Evolutionary conservation across 2,888 invertebrate species (phyloP), one percentile per base, ranked within the genome.

Genomic region (Agelastica alni): DNA sequence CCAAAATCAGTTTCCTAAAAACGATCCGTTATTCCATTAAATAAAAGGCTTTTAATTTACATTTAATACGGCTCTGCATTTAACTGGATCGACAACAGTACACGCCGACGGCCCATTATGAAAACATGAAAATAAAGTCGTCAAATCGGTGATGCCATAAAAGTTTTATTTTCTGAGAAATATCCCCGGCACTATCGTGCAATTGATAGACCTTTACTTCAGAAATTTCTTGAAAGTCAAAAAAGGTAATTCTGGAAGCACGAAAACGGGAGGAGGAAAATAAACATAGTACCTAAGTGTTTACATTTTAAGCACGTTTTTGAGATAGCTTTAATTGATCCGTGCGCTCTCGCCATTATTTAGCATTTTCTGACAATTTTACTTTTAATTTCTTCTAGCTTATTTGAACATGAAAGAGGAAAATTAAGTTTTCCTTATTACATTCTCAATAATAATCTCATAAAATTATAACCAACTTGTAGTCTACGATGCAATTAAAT

Each of bases 121-220:
- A 37, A 32, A 22, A 17, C 49, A 22, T 48, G 53, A 51, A 57
- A 59, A 59, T 59, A 57, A 57, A 59, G 56, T 59, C 56, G 56
- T 59, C 59, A 59, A 56, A 51, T 44, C 39, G 32, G 49, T 30
- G 41, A 51, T 52, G 49, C 32, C 51, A 45, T 59, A 59, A 59
- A 59, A 52, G 34, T 56, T 56, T 59, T 59, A 59, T 59, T 56
- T 51, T 36, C 26, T 48, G 37, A 37, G 37, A 37, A 37, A 20
- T 17, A 37, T 17, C 37, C 12, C 12, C 34, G 34, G 34, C 16
- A 34, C 6, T 7, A 4, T 31, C 37, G 37, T 37, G 37, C 37
- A 37, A 37, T 37, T 37, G 20, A 20, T 37, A 5, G 37, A 37
- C 37, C 18, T 34, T 34, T n/a, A n/a, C n/a, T n/a, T n/a, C 20